phyloP scores from a whole-genome alignment of 2,888 invertebrate species.

The Chloromyia formosa region DNA sequence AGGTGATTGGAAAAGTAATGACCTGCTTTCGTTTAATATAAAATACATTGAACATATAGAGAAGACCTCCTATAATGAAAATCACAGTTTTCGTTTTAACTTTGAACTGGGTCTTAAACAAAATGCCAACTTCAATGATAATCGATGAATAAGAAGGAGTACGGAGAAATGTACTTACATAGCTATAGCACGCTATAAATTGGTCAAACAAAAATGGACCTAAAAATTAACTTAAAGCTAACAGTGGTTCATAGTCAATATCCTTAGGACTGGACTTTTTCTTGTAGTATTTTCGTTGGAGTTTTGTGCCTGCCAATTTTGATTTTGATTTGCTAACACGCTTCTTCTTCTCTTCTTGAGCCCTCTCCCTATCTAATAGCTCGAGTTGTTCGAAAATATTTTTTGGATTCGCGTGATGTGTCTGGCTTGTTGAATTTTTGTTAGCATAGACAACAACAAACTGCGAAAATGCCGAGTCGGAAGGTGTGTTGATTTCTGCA shows the following conservation, averaged over 20 bases:
- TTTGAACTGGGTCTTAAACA: slow-evolving; percentile 37
- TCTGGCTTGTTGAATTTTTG: slow-evolving; percentile 72
- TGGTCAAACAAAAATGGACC: slow-evolving; percentile 36
- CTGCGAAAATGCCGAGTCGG: slow-evolving; percentile 83
- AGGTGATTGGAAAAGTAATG: not conserved
- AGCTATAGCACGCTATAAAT: slow-evolving; percentile 44
- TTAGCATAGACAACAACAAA: slow-evolving; percentile 85
- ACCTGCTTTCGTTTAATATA: slow-evolving; percentile 10
- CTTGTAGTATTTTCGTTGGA: slow-evolving; percentile 68
- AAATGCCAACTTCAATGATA: slow-evolving; percentile 14
- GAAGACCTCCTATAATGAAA: slow-evolving; percentile 42
- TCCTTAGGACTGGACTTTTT: slow-evolving; percentile 62
- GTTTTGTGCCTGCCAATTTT: slow-evolving; percentile 69
- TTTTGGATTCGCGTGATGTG: slow-evolving; percentile 68
- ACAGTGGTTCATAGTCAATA: slow-evolving; percentile 61
- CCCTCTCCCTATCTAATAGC: slow-evolving; percentile 72
- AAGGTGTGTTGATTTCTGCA: slow-evolving; percentile 86
- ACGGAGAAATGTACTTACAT: slow-evolving; percentile 38
- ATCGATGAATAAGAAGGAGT: slow-evolving; percentile 11
- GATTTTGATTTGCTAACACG: slow-evolving; percentile 70
- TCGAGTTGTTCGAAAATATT: slow-evolving; percentile 85
- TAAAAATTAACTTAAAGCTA: slow-evolving; percentile 61
- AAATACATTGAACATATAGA: not conserved
- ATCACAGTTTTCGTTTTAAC: slow-evolving; percentile 40
- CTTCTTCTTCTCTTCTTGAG: slow-evolving; percentile 58